Evolutionary conservation across 2,797 vertebrate genomes (phyloP).

Genomic region (Nyctibius grandis): DNA sequence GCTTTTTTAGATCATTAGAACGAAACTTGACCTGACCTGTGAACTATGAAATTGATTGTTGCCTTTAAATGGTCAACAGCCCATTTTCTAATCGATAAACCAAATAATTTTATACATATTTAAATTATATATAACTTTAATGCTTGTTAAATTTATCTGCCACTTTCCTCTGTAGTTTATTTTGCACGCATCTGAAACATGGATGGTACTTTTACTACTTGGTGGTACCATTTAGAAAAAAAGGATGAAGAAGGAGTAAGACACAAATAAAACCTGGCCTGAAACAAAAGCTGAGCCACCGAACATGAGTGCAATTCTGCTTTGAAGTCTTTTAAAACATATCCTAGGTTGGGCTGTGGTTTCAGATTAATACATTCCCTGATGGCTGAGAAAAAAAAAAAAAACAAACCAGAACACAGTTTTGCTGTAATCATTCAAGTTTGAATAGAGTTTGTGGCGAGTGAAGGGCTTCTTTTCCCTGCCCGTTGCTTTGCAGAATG

Average conservation of each 20-base stretch:
- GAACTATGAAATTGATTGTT: slow-evolving; percentile 83
- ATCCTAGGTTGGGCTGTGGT: neutral
- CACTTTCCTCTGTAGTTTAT: slow-evolving; percentile 72
- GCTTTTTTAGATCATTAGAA: slow-evolving; percentile 79
- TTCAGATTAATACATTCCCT: neutral
- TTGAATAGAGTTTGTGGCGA: neutral
- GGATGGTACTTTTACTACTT: slow-evolving; percentile 63
- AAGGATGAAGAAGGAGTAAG: neutral
- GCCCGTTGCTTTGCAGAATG: neutral
- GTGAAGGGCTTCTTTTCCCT: neutral
- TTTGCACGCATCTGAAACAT: slow-evolving; percentile 63
- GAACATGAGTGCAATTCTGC: neutral
- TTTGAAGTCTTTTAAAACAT: neutral
- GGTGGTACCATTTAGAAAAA: slow-evolving; percentile 28
- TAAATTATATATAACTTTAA: slow-evolving; percentile 86
- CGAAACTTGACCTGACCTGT: slow-evolving; percentile 83
- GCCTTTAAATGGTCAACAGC: slow-evolving; percentile 81
- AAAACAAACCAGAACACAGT: neutral
- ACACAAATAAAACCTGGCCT: neutral
- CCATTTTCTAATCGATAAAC: slow-evolving; percentile 84
- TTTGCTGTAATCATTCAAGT: slow-evolving; percentile 6
- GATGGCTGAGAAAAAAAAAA: neutral
- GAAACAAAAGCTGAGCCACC: neutral
- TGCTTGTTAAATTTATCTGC: slow-evolving; percentile 83
- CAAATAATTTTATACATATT: slow-evolving; percentile 83